Evolutionary conservation across 2,888 invertebrate species (phyloP).

Genomic region (Aleiodes leptofemur): DNA sequence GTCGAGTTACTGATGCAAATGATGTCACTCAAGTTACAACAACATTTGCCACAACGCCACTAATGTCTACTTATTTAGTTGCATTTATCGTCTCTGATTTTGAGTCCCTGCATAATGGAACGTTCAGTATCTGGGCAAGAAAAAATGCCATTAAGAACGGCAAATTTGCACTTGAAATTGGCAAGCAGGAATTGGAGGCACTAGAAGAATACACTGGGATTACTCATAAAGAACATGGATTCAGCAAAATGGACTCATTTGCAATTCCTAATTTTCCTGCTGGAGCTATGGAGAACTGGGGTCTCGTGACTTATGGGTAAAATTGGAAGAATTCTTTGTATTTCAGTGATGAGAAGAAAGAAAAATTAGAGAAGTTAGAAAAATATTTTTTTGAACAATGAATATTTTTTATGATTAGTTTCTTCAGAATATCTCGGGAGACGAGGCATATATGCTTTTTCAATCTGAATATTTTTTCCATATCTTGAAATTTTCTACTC

Average conservation of each 20-base stretch:
- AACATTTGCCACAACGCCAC: conserved; percentile 56
- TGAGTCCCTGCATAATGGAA: conserved; percentile 23
- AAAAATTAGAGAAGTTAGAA: no score
- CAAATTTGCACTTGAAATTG: conserved; percentile 85
- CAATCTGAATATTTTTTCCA: no score
- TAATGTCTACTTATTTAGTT: conserved; percentile 78
- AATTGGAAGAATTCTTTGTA: no score
- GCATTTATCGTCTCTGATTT: conserved; percentile 79
- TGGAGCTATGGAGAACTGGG: conserved; percentile 97
- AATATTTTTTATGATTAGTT: no score
- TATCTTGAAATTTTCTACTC: no score
- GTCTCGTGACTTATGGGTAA: conserved; percentile 87
- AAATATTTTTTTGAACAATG: no score
- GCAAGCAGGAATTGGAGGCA: conserved; percentile 83
- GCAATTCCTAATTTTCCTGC: conserved; percentile 93
- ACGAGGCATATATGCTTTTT: no score
- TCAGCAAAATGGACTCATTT: conserved; percentile 94
- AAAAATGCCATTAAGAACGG: conserved; percentile 84
- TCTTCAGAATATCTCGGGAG: neutral
- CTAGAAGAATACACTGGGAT: conserved; percentile 80
- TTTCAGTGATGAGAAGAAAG: no score
- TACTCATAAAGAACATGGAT: conserved; percentile 74
- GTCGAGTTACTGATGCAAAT: neutral
- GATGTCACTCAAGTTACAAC: conserved; percentile 48
- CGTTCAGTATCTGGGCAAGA: conserved; percentile 84